phyloP scores from a whole-genome alignment of 2,888 invertebrate species.

The Stenolophus ochropezus region DNA sequence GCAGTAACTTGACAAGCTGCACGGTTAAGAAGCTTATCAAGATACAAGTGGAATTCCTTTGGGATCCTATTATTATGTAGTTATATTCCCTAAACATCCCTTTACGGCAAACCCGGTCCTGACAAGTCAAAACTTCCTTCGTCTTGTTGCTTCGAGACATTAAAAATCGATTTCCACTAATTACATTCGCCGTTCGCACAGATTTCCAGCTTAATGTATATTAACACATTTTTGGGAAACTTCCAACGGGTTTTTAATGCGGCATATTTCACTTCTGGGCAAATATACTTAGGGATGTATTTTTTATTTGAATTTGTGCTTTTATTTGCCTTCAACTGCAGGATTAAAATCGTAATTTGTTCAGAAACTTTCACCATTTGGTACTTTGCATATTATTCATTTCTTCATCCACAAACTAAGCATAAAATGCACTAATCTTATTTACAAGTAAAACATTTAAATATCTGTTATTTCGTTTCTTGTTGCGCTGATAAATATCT shows the following conservation, averaged over 20 bases:
- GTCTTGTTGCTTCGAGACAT: constrained; percentile 57
- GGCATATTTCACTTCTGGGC: constrained; percentile 35
- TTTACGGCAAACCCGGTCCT: neutral
- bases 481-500: neutral
- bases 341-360: constrained; percentile 13
- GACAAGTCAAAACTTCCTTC: constrained; percentile 28
- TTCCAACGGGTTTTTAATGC: constrained; percentile 53
- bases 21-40: neutral
- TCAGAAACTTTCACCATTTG: neutral
- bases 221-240: constrained; percentile 52
- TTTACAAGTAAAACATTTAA: neutral
- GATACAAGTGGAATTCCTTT: neutral
- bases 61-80: neutral
- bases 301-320: constrained; percentile 43
- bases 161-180: constrained; percentile 57
- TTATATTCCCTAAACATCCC: neutral
- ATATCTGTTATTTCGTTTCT: neutral
- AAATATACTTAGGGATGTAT: constrained; percentile 39
- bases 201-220: constrained; percentile 46
- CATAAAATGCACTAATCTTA: neutral
- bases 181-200: constrained; percentile 39
- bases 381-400: neutral
- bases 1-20: neutral
- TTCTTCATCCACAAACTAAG: neutral
- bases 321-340: constrained; percentile 4